Evolutionary conservation across 2,113 vertebrate genomes (phyloP).

Genomic region (Tamias sibiricus): DNA sequence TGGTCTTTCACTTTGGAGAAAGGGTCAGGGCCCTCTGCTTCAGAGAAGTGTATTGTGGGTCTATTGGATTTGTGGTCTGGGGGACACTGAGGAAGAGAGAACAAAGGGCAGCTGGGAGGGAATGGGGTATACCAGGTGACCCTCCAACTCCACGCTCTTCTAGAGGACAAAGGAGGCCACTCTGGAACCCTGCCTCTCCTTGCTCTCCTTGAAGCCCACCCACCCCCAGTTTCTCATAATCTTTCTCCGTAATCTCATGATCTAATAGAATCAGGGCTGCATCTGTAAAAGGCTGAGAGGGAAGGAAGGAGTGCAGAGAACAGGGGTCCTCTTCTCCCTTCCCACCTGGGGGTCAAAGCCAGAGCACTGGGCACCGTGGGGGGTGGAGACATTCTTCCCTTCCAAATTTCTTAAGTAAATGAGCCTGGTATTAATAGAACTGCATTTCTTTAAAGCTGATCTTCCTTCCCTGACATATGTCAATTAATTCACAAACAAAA

Average conservation of each 20-base stretch:
- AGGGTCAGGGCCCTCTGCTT: background rate
- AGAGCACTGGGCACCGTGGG: background rate
- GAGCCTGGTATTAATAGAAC: background rate
- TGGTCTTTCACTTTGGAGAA: background rate
- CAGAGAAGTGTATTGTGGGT: background rate
- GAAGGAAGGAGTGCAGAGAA: background rate
- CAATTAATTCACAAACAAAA: conserved; percentile 27
- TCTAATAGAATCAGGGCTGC: background rate
- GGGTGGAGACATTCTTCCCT: background rate
- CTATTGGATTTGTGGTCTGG: background rate
- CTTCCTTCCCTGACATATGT: background rate
- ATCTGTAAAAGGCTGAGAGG: background rate
- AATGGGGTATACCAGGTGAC: background rate
- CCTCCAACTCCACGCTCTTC: no score
- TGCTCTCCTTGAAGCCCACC: background rate
- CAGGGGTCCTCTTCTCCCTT: background rate
- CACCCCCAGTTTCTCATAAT: background rate
- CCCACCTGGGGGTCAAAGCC: no score
- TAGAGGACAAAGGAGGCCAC: background rate
- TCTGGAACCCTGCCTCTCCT: background rate
- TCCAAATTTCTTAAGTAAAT: background rate
- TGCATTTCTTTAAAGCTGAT: conserved; percentile 46
- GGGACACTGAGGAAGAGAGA: background rate
- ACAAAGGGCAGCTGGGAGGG: background rate
- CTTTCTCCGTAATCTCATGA: background rate